Evolutionary conservation across 2,797 vertebrate genomes (phyloP).

Genomic region (Macrochelys suwanniensis): DNA sequence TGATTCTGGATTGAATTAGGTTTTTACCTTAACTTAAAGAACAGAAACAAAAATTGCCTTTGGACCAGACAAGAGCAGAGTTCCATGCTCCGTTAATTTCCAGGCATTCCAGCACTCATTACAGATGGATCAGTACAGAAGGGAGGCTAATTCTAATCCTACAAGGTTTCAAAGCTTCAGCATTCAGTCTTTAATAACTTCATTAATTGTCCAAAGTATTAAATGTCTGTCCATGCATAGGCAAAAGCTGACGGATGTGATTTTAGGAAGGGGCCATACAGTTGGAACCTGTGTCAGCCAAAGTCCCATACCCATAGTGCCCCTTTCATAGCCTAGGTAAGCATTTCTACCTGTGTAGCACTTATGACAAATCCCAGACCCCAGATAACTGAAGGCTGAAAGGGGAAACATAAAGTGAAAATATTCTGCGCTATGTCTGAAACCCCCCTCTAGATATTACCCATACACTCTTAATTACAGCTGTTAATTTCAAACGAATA

Average conservation of each 20-base stretch:
- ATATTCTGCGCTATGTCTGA: neutral
- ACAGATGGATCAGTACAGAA: neutral
- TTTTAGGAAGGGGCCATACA: too few species aligned
- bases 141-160: neutral
- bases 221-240: too few species aligned
- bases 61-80: neutral
- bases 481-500: neutral
- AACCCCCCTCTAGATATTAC: neutral
- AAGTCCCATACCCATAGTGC: accelerated
- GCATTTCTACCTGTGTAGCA: neutral
- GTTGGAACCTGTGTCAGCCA: neutral
- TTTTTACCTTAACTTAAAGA: neutral
- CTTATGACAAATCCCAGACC: neutral
- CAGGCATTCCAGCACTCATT: neutral
- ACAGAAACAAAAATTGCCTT: accelerated
- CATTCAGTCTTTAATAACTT: accelerated
- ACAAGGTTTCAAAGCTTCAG: neutral
- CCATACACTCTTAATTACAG: neutral
- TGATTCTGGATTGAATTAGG: neutral
- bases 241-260: too few species aligned
- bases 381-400: neutral
- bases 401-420: neutral
- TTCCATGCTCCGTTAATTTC: neutral
- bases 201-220: neutral
- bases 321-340: neutral